These are phyloP conservation scores for Loripinus fragilis DNA, from an alignment of 2,888 invertebrate species.

Conservation along the genomic window DNA sequence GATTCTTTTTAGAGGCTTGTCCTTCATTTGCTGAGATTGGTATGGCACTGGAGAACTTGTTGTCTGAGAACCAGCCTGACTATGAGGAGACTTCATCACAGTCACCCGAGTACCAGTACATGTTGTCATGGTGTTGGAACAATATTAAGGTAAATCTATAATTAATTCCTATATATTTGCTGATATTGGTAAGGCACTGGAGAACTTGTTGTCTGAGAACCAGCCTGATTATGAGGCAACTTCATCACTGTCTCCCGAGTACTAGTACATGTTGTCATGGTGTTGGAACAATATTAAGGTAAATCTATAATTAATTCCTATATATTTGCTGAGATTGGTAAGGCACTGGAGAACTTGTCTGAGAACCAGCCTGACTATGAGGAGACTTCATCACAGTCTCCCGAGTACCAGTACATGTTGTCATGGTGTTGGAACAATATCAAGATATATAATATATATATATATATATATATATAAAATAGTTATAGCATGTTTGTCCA, in stretches of 20 bases:
- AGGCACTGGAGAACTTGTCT: slow-evolving; percentile 87
- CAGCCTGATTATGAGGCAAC: slow-evolving; percentile 80
- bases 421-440: slow-evolving; percentile 92
- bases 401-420: slow-evolving; percentile 88
- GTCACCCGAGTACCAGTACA: slow-evolving; percentile 87
- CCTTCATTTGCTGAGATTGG: slow-evolving; percentile 92
- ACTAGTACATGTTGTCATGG: slow-evolving; percentile 89
- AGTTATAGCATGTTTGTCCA: too few relatives aligned
- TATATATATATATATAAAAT: too few relatives aligned
- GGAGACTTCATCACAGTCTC: slow-evolving; percentile 84
- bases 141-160: slow-evolving; percentile 87
- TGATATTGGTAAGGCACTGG: slow-evolving; percentile 90
- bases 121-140: slow-evolving; percentile 91
- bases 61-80: slow-evolving; percentile 83
- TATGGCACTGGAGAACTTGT: slow-evolving; percentile 87
- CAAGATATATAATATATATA: slow-evolving; percentile 86
- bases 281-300: slow-evolving; percentile 91
- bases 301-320: too few relatives aligned
- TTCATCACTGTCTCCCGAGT: slow-evolving; percentile 85
- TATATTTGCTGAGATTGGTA: slow-evolving; percentile 91
- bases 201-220: slow-evolving; percentile 85
- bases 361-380: slow-evolving; percentile 79
- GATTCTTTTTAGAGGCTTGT: slow-evolving; percentile 83
- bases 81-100: slow-evolving; percentile 80
- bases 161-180: too few relatives aligned